Conservation (phyloP, 2,888 invertebrate genomes). For the Congeria kusceri region DNA sequence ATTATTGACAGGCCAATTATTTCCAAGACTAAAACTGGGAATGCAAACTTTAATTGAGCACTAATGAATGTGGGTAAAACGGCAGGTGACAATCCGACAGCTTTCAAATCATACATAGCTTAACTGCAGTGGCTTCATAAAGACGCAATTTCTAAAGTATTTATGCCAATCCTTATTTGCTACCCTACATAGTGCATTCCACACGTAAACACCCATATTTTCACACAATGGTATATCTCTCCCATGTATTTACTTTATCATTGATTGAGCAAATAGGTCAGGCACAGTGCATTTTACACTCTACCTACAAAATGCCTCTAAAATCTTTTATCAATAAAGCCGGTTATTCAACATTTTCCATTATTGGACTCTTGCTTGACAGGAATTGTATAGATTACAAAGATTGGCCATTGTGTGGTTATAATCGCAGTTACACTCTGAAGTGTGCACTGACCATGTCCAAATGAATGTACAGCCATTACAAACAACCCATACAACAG, state of each 20-base stretch:
- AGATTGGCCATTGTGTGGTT: conserved; percentile 10
- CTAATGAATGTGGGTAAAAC: too few relatives aligned
- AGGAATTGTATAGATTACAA: conserved; percentile 36
- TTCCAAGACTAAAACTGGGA: too few relatives aligned
- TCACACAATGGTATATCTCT: conserved; percentile 11
- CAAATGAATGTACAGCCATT: too few relatives aligned
- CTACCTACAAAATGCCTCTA: conserved; percentile 35
- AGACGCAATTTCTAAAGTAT: too few relatives aligned
- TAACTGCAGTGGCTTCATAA: too few relatives aligned
- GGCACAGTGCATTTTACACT: conserved; percentile 43
- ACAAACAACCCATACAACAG: too few relatives aligned
- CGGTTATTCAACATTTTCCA: conserved; percentile 31
- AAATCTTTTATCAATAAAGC: conserved; percentile 34
- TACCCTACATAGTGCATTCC: conserved; percentile 30
- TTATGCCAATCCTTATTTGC: too few relatives aligned
- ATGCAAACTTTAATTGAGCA: too few relatives aligned
- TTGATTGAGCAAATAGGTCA: conserved; percentile 38
- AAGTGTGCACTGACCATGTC: too few relatives aligned
- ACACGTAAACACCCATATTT: conserved; percentile 13
- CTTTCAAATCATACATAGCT: too few relatives aligned
- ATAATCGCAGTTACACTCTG: neutral
- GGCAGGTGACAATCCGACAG: too few relatives aligned
- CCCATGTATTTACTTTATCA: conserved; percentile 34
- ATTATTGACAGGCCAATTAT: too few relatives aligned
- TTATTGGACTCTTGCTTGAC: conserved; percentile 40